A percentile compares a stretch with the other conserved stretches of the same genome.
phyloP scores from a whole-genome alignment of 1,140 invertebrate species.

The Cherax destructor region DNA sequence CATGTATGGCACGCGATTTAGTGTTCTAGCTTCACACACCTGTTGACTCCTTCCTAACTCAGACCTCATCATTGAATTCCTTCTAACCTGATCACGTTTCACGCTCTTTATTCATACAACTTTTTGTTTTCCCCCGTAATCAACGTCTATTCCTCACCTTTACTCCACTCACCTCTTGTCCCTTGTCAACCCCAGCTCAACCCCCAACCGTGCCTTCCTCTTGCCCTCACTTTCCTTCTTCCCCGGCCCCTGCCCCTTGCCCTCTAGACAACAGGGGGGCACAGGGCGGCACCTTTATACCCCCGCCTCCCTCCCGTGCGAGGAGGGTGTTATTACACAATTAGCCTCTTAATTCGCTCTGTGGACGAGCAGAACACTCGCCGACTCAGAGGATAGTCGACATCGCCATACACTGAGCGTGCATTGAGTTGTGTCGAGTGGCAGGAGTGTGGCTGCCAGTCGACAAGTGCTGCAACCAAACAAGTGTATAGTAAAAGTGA shows the following conservation, averaged over 20 bases:
- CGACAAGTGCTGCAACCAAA: too few relatives aligned
- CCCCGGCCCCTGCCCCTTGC: not conserved
- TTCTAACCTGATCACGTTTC: too few relatives aligned
- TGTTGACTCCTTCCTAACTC: too few relatives aligned
- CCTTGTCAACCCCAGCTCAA: not conserved
- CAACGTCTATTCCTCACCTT: too few relatives aligned
- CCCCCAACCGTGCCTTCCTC: not conserved
- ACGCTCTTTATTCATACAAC: too few relatives aligned
- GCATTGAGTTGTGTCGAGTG: too few relatives aligned
- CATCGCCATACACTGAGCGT: constrained; percentile 11
- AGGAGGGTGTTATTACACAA: constrained; percentile 43
- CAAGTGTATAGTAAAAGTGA: too few relatives aligned
- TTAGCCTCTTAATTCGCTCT: constrained; percentile 46
- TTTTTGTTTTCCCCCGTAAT: too few relatives aligned
- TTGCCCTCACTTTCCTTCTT: not conserved
- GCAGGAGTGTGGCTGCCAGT: not conserved
- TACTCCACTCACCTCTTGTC: too few relatives aligned
- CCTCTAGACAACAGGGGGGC: constrained; percentile 1
- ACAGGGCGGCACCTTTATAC: not conserved
- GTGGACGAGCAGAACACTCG: not conserved
- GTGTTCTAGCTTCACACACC: too few relatives aligned
- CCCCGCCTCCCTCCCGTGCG: not conserved
- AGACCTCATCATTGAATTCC: too few relatives aligned
- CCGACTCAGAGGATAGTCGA: constrained; percentile 22
- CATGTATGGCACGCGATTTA: too few relatives aligned